Evolutionary conservation across 2,888 invertebrate species (phyloP).

Genomic region (Seira musarum): DNA sequence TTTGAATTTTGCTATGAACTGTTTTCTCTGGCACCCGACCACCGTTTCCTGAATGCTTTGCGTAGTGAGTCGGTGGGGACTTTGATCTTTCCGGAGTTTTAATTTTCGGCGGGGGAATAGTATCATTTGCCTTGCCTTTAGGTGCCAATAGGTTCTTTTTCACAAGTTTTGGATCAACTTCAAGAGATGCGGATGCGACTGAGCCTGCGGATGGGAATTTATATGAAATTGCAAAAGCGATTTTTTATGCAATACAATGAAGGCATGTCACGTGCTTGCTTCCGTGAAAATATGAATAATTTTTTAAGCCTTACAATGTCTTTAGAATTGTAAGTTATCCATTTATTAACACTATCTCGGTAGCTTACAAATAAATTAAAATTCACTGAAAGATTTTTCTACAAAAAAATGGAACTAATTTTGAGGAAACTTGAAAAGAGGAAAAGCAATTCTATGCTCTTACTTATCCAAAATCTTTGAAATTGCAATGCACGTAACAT

Average conservation of each 20-base stretch:
- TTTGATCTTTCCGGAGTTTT: no score
- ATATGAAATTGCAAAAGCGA: no score
- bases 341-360: no score
- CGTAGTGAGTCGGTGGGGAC: no score
- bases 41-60: no score
- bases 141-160: constrained; percentile 22
- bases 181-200: no score
- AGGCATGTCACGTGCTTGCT: constrained; percentile 42
- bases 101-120: no score
- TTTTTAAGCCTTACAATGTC: constrained; percentile 23
- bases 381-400: no score
- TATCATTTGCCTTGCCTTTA: background rate
- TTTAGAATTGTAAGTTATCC: constrained; percentile 19
- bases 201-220: background rate
- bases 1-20: constrained; percentile 23
- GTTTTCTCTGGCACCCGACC: background rate
- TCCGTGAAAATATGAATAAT: constrained; percentile 13
- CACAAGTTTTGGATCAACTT: constrained; percentile 21
- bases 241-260: background rate
- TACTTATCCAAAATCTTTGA: background rate
- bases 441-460: no score
- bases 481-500: constrained; percentile 38
- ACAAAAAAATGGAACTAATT: no score
- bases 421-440: no score
- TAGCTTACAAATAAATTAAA: constrained; percentile 12